phyloP scores from a whole-genome alignment of 2,113 vertebrate species.

The Columbina picui region DNA sequence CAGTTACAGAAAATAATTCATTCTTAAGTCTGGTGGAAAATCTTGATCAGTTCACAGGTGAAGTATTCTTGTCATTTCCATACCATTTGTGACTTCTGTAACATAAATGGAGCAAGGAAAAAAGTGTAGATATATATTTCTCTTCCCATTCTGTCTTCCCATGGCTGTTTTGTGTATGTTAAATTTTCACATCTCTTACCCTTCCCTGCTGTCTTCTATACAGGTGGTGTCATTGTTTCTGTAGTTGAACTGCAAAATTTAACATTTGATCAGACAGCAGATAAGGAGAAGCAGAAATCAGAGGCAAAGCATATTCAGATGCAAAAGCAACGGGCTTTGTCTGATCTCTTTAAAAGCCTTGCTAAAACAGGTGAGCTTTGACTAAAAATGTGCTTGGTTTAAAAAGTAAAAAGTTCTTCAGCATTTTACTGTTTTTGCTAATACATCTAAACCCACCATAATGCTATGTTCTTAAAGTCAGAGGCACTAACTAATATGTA shows the following conservation, averaged over 20 bases:
- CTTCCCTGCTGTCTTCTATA: not conserved
- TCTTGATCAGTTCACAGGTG: constrained; percentile 91
- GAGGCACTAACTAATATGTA: not conserved
- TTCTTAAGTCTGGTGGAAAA: constrained; percentile 85
- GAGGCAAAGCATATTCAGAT: constrained; percentile 94
- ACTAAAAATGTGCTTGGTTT: not conserved
- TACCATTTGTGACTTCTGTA: not conserved
- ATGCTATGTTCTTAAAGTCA: not conserved
- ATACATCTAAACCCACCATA: not conserved
- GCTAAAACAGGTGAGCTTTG: constrained; percentile 78
- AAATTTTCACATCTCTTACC: not conserved
- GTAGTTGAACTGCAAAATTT: constrained; percentile 86
- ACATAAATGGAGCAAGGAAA: not conserved
- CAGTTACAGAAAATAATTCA: constrained; percentile 79
- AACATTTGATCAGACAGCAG: constrained; percentile 78
- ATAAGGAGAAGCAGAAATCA: constrained; percentile 89
- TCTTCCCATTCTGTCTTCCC: not conserved
- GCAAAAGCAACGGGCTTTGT: constrained; percentile 93
- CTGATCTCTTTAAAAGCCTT: constrained; percentile 94
- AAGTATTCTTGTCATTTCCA: not conserved
- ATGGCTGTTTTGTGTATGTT: accelerated
- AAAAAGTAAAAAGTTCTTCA: not conserved
- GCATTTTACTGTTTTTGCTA: not conserved
- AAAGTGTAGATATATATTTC: not conserved
- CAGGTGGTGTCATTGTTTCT: constrained; percentile 88